phyloP scores from a whole-genome alignment of 2,113 vertebrate genomes.

The Carassius gibelio region DNA sequence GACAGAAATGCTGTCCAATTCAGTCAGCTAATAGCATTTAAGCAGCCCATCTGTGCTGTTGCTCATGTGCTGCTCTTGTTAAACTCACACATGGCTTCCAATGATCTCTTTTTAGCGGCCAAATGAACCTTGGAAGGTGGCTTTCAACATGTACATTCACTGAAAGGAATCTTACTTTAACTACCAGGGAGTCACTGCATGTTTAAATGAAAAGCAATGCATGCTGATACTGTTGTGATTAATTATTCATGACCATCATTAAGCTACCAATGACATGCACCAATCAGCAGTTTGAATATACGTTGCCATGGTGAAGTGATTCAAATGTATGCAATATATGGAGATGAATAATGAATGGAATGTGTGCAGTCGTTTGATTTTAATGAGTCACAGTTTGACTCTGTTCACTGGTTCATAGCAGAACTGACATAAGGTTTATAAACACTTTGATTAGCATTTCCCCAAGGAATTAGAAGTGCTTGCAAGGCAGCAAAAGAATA shows the following conservation, averaged over 20 bases:
- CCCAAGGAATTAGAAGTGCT: neutral
- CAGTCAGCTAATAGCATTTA: neutral
- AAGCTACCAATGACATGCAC: neutral
- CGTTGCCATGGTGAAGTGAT: constrained; percentile 1
- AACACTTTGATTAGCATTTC: neutral
- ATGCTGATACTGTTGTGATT: constrained; percentile 41
- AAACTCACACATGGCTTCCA: neutral
- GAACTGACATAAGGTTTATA: neutral
- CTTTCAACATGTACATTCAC: constrained; percentile 19
- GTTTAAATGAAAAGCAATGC: constrained; percentile 1
- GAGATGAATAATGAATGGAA: constrained; percentile 55
- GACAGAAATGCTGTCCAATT: neutral
- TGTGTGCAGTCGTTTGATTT: constrained; percentile 11
- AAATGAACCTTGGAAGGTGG: constrained; percentile 26
- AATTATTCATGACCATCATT: constrained; percentile 52
- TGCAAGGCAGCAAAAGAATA: neutral
- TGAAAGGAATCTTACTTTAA: constrained; percentile 26
- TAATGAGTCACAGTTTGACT: constrained; percentile 22
- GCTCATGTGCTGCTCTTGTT: constrained; percentile 22
- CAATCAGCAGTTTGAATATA: constrained; percentile 30
- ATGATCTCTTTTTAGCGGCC: neutral
- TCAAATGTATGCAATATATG: constrained; percentile 2
- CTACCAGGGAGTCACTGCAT: neutral
- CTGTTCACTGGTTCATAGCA: constrained; percentile 2
- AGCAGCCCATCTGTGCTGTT: constrained; percentile 21